Evolutionary conservation across 1,140 invertebrate species (phyloP).

Genomic region (Pentalonia nigronervosa): DNA sequence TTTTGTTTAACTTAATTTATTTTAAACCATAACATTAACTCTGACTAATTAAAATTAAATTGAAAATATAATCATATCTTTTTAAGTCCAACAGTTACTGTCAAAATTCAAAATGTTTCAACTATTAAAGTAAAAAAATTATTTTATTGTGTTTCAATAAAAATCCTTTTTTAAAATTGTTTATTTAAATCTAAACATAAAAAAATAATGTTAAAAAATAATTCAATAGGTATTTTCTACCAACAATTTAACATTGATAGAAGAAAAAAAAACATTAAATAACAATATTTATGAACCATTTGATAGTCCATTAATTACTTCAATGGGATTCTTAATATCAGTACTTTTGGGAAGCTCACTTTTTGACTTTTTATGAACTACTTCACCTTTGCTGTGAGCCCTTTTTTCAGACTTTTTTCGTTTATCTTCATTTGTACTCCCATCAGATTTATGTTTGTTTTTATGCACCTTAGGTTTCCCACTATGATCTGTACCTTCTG

Average conservation of each 20-base stretch:
- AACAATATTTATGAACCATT: conserved; percentile 50
- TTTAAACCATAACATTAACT: neutral
- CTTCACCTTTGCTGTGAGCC: neutral
- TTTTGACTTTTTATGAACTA: conserved; percentile 42
- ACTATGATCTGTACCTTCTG: neutral
- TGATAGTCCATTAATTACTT: conserved; percentile 20
- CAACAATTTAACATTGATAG: conserved; percentile 20
- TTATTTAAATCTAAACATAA: conserved; percentile 32
- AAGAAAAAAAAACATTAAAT: conserved; percentile 33
- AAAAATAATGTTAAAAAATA: conserved; percentile 43
- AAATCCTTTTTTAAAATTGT: neutral
- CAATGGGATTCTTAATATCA: neutral
- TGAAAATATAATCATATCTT: neutral
- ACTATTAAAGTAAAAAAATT: neutral
- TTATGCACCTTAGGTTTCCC: neutral
- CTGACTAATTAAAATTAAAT: neutral
- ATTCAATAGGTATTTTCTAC: conserved; percentile 45
- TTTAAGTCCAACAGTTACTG: neutral
- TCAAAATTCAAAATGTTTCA: neutral
- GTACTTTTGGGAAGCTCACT: conserved; percentile 11
- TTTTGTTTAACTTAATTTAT: neutral
- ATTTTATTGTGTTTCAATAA: neutral
- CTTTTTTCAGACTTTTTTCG: conserved; percentile 46
- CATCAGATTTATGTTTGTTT: conserved; percentile 41
- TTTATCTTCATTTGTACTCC: conserved; percentile 10